phyloP scores from a whole-genome alignment of 2,888 invertebrate species.

The Platycheirus albimanus region DNA sequence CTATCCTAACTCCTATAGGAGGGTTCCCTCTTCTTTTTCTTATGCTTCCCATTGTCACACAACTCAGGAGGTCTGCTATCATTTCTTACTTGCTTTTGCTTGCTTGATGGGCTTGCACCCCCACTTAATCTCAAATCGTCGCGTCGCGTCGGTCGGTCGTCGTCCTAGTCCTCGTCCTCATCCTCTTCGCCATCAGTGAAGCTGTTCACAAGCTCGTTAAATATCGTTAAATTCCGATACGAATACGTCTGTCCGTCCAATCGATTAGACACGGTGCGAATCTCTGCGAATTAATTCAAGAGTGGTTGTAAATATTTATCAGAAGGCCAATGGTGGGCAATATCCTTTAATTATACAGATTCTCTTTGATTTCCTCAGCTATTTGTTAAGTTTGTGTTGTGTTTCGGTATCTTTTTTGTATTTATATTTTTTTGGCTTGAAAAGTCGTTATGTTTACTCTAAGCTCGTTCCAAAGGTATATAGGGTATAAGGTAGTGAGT shows the following conservation, averaged over 20 bases:
- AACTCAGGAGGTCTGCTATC: slow-evolving; percentile 35
- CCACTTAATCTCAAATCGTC: neutral
- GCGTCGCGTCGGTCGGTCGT: no score
- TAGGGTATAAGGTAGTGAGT: slow-evolving; percentile 16
- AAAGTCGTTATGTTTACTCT: slow-evolving; percentile 40
- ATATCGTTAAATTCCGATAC: slow-evolving; percentile 60
- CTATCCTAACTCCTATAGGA: slow-evolving; percentile 37
- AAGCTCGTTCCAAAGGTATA: neutral
- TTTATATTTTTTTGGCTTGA: slow-evolving; percentile 19
- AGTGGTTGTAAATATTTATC: slow-evolving; percentile 69
- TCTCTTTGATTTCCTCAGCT: slow-evolving; percentile 61
- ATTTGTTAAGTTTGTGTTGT: slow-evolving; percentile 46
- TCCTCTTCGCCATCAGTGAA: slow-evolving; percentile 6
- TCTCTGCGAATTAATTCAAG: slow-evolving; percentile 53
- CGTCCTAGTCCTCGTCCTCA: no score
- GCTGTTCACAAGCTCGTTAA: slow-evolving; percentile 63
- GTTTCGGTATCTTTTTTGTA: no score
- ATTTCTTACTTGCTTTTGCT: neutral
- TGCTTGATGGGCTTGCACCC: neutral
- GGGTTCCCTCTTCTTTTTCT: slow-evolving; percentile 17
- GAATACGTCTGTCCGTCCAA: slow-evolving; percentile 39
- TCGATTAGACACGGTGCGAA: slow-evolving; percentile 54
- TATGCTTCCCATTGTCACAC: slow-evolving; percentile 45
- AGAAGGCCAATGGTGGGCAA: slow-evolving; percentile 61
- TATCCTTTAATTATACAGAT: slow-evolving; percentile 67